Conservation (phyloP, 2,888 invertebrate genomes). For the Entomobrya proxima region DNA sequence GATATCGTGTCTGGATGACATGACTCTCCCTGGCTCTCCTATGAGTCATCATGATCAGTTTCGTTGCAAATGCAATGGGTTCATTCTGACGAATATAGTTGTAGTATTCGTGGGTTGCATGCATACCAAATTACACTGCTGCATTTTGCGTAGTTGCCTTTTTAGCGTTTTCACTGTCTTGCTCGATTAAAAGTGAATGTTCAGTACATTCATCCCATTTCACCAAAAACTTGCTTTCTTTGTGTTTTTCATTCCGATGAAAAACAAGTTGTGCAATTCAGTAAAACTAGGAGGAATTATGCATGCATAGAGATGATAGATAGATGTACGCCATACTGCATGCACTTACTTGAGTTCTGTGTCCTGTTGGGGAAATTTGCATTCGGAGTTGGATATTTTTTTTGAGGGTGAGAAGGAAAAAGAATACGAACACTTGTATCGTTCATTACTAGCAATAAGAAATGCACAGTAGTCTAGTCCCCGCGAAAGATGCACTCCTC, state of each 20-base stretch:
- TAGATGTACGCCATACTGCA: not conserved
- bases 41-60: conserved; percentile 56
- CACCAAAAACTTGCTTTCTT: conserved; percentile 60
- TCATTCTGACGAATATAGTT: not conserved
- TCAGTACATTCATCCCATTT: conserved; percentile 1
- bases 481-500: not conserved
- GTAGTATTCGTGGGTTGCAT: not conserved
- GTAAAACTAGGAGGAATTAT: conserved; percentile 19
- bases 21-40: conserved; percentile 50
- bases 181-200: not conserved
- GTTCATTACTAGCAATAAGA: not conserved
- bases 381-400: conserved; percentile 12
- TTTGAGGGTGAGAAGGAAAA: conserved; percentile 9
- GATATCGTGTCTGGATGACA: conserved; percentile 50
- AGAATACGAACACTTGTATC: conserved; percentile 6
- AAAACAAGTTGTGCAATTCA: conserved; percentile 5
- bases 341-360: not conserved
- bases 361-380: not conserved
- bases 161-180: not conserved
- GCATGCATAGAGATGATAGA: conserved; percentile 19
- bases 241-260: conserved; percentile 23
- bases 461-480: not conserved
- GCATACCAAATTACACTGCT: not conserved
- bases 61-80: conserved; percentile 21
- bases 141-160: conserved; percentile 7